These are phyloP conservation scores for Phenganax stokvisi DNA, from an alignment of 92 coral and sea anemone species.

Conservation along the genomic window DNA sequence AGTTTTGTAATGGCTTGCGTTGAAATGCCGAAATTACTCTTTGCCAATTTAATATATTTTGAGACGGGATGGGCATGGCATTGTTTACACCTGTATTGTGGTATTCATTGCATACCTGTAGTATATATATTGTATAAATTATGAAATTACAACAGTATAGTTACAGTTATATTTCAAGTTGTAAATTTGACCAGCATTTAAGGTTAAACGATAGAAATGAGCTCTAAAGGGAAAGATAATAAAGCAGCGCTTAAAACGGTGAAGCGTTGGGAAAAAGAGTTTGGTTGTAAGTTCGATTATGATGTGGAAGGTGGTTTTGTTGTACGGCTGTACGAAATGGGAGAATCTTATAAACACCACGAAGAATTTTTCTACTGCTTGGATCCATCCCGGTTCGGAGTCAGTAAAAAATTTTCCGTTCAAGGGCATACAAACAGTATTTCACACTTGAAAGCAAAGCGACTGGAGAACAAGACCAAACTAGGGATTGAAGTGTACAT, in stretches of 20 bases:
- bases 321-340: slow-evolving; percentile 5
- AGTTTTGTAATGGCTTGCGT: too few relatives aligned
- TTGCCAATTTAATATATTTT: too few relatives aligned
- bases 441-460: slow-evolving; percentile 10
- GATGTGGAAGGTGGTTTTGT: slow-evolving; percentile 6
- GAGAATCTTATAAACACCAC: slow-evolving; percentile 2
- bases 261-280: slow-evolving; percentile 6
- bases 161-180: neutral
- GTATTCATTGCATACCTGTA: too few relatives aligned
- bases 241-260: neutral
- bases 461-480: slow-evolving; percentile 11
- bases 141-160: too few relatives aligned
- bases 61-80: too few relatives aligned
- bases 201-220: neutral
- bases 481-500: slow-evolving; percentile 11
- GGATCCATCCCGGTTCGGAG: slow-evolving; percentile 4
- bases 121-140: too few relatives aligned
- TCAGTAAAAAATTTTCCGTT: slow-evolving; percentile 3
- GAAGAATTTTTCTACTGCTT: slow-evolving; percentile 1
- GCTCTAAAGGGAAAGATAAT: slow-evolving; percentile 6
- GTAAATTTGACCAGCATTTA: too few relatives aligned
- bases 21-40: too few relatives aligned
- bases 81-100: too few relatives aligned
- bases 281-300: neutral
- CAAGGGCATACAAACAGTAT: slow-evolving; percentile 6